Conservation (phyloP, 2,888 invertebrate genomes). For the Chloroclysta siterata region DNA sequence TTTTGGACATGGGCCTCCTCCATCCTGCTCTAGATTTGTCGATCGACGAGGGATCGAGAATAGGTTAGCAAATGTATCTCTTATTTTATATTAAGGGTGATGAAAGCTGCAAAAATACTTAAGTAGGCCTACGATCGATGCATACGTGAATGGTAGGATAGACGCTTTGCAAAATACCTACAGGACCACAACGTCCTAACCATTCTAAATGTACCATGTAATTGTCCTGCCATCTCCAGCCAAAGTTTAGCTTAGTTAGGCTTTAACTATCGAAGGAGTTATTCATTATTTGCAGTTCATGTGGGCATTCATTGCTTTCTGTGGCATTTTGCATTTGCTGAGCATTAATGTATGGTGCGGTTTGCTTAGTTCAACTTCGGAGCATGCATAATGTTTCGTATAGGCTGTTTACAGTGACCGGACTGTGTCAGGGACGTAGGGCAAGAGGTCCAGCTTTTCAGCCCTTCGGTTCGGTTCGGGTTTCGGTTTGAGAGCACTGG, state of each 20-base stretch:
- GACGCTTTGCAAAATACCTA: not conserved
- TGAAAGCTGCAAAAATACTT: conserved; percentile 1
- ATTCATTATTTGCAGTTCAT: conserved; percentile 70
- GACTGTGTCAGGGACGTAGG: conserved; percentile 11
- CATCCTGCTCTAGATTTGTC: too few relatives aligned
- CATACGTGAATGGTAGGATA: not conserved
- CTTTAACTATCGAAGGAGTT: conserved; percentile 71
- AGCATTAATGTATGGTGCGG: conserved; percentile 74
- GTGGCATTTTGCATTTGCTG: conserved; percentile 65
- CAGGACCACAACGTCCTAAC: conserved; percentile 6
- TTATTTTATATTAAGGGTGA: not conserved
- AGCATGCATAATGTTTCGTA: conserved; percentile 60
- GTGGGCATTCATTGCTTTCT: conserved; percentile 62
- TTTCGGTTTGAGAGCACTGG: too few relatives aligned
- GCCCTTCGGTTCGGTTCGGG: too few relatives aligned
- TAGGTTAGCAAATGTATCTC: not conserved
- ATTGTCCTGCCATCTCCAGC: conserved; percentile 22
- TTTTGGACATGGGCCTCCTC: too few relatives aligned
- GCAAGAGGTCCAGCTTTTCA: not conserved
- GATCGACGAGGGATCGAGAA: too few relatives aligned
- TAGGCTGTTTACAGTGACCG: conserved; percentile 33
- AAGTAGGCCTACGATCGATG: not conserved
- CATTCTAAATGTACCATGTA: conserved; percentile 15
- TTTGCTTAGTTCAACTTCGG: conserved; percentile 55
- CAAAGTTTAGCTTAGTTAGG: conserved; percentile 13